These are phyloP conservation scores for Amazona guildingii DNA, from an alignment of 2,113 vertebrate species.

Conservation along the genomic window DNA sequence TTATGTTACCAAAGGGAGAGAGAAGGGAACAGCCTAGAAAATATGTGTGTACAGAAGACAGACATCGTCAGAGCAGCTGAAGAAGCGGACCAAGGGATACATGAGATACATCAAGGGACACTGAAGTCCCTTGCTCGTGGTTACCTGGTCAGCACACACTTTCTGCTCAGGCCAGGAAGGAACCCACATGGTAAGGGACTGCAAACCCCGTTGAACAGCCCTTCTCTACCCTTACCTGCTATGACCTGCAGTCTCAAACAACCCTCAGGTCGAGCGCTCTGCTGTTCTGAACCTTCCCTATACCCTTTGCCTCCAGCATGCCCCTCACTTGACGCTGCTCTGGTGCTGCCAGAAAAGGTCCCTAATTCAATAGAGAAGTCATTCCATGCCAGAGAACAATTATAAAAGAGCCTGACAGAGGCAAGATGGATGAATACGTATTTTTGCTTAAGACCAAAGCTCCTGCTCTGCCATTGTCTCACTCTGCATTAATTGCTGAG, in stretches of 20 bases:
- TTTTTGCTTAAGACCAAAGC: background rate
- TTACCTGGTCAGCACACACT: background rate
- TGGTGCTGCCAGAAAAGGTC: background rate
- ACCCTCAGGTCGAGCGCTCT: background rate
- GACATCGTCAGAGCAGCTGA: background rate
- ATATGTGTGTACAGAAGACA: background rate
- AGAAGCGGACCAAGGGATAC: background rate
- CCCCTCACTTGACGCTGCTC: background rate
- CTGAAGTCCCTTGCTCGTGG: background rate
- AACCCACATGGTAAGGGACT: accelerated
- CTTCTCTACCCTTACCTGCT: background rate
- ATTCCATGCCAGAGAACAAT: background rate
- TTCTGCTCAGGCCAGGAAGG: background rate
- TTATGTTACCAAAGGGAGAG: background rate
- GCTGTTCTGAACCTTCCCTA: background rate
- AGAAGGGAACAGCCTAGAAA: background rate
- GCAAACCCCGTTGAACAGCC: background rate
- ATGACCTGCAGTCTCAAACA: background rate
- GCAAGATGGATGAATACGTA: background rate
- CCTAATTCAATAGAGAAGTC: background rate
- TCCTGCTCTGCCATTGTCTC: background rate
- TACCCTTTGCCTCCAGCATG: accelerated
- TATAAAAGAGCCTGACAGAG: background rate
- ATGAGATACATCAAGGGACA: background rate
- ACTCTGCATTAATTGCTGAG: background rate